These are phyloP conservation scores for Myiagra hebetior DNA, from an alignment of 2,113 vertebrate genomes.

Conservation along the genomic window DNA sequence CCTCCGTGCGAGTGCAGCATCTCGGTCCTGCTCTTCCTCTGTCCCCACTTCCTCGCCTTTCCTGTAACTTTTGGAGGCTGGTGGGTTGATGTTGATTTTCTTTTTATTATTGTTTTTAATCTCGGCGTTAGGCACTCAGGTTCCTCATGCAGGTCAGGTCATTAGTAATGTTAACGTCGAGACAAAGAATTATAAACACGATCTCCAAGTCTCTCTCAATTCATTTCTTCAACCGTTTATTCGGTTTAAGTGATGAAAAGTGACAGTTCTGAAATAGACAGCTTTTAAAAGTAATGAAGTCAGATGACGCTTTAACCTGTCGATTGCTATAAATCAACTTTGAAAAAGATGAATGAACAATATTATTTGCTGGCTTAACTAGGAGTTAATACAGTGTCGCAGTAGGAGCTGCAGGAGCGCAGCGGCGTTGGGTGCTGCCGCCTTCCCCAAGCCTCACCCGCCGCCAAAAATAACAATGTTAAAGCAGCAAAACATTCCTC, in stretches of 20 bases:
- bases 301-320: slow-evolving; percentile 79
- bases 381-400: slow-evolving; percentile 8
- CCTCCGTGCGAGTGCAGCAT: background rate
- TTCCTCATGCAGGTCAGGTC: slow-evolving; percentile 55
- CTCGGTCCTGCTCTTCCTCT: background rate
- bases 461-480: background rate
- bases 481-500: background rate
- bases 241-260: slow-evolving; percentile 76
- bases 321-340: slow-evolving; percentile 75
- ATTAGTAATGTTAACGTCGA: slow-evolving; percentile 57
- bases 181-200: slow-evolving; percentile 70
- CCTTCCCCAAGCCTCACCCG: background rate
- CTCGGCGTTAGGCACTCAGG: background rate
- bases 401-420: background rate
- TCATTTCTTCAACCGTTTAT: slow-evolving; percentile 73
- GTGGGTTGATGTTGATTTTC: background rate
- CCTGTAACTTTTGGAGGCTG: background rate
- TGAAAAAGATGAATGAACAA: slow-evolving; percentile 70
- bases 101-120: slow-evolving; percentile 32
- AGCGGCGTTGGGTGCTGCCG: slow-evolving; percentile 7
- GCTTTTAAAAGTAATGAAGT: slow-evolving; percentile 81
- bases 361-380: slow-evolving; percentile 58
- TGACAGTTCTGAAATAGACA: slow-evolving; percentile 77
- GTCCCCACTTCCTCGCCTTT: background rate
- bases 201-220: slow-evolving; percentile 73